Conservation (phyloP, 1,140 invertebrate species). For the Cydia fagiglandana region DNA sequence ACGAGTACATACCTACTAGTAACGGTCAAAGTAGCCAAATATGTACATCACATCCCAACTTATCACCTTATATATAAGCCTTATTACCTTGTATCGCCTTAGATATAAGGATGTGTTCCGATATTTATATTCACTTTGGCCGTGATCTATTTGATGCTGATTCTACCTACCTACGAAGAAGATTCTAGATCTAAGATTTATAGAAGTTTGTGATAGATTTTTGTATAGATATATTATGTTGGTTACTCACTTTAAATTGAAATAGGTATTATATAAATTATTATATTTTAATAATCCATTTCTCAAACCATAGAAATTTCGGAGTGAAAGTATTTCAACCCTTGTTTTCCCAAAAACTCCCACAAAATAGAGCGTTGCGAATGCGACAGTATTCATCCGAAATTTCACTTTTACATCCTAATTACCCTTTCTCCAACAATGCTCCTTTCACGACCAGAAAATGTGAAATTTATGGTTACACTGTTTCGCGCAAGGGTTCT, state of each 20-base stretch:
- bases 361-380: slow-evolving; percentile 57
- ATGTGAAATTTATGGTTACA: slow-evolving; percentile 60
- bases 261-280: neutral
- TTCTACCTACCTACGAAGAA: no score
- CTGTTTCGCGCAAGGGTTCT: slow-evolving; percentile 54
- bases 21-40: no score
- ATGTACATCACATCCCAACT: no score
- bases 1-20: neutral
- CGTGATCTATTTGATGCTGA: no score
- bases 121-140: no score
- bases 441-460: slow-evolving; percentile 48
- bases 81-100: no score
- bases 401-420: slow-evolving; percentile 74
- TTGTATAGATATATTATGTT: neutral
- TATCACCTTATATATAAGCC: no score
- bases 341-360: slow-evolving; percentile 40
- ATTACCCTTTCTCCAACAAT: slow-evolving; percentile 64
- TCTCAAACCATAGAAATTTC: slow-evolving; percentile 40
- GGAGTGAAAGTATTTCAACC: slow-evolving; percentile 65
- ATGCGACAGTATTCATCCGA: slow-evolving; percentile 54
- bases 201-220: no score
- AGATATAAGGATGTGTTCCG: no score
- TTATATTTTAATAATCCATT: neutral
- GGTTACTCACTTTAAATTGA: neutral
- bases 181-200: no score